phyloP scores from a whole-genome alignment of 2,113 vertebrate genomes.

The Microcebus jonahi region DNA sequence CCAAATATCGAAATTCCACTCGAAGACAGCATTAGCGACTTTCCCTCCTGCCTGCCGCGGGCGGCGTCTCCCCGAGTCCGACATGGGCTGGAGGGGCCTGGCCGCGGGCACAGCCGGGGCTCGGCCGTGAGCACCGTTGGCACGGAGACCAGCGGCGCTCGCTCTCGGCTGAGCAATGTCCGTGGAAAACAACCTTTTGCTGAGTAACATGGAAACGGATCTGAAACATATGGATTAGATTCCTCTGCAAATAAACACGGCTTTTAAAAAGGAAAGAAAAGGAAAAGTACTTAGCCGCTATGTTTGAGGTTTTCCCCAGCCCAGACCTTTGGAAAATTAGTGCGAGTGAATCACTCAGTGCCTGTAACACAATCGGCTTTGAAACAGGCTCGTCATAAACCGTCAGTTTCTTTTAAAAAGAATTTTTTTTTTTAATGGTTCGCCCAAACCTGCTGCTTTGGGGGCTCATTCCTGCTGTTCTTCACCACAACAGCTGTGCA shows the following conservation, averaged over 20 bases:
- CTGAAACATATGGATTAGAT: constrained; percentile 69
- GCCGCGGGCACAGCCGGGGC: neutral
- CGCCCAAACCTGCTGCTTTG: neutral
- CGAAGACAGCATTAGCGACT: neutral
- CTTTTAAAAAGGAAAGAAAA: constrained; percentile 63
- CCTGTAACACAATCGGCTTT: constrained; percentile 10
- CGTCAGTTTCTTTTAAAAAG: neutral
- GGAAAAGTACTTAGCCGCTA: constrained; percentile 68
- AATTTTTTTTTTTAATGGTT: neutral
- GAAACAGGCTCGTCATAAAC: constrained; percentile 31
- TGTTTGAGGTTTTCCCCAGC: constrained; percentile 72
- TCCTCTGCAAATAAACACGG: constrained; percentile 64
- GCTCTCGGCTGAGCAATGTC: neutral
- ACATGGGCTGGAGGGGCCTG: rapidly evolving
- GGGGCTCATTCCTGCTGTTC: neutral
- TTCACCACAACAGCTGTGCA: neutral
- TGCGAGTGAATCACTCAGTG: neutral
- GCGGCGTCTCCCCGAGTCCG: rapidly evolving
- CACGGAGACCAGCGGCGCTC: rapidly evolving
- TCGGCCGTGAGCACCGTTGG: neutral
- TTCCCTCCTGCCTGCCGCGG: neutral
- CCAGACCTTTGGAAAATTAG: constrained; percentile 62
- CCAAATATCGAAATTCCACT: no score
- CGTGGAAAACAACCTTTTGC: constrained; percentile 50
- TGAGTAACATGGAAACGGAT: constrained; percentile 68